Percentiles rank a stretch among this genome's conserved stretches.
Evolutionary conservation across 2,797 vertebrate genomes (phyloP).

Genomic region (Microctenopoma stevenorrisi): DNA sequence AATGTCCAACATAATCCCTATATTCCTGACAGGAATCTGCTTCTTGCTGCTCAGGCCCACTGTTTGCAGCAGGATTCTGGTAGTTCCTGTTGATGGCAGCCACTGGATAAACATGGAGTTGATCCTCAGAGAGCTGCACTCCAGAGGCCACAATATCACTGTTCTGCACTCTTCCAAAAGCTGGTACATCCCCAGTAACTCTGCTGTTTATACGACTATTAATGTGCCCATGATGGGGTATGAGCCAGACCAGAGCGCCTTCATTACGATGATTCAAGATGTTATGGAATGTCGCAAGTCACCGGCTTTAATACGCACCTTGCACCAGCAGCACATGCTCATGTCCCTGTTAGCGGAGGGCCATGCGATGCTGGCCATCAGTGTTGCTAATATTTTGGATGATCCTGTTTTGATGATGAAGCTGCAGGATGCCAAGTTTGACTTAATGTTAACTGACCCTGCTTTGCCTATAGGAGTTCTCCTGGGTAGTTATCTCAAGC

Average conservation of each 20-base stretch:
- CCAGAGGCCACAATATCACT: conserved; percentile 73
- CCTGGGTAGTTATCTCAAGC: conserved; percentile 69
- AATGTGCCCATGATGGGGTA: conserved; percentile 50
- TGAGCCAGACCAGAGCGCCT: conserved; percentile 24
- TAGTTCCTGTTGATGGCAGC: conserved; percentile 74
- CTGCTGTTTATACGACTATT: conserved; percentile 61
- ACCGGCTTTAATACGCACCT: conserved; percentile 36
- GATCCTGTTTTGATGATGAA: conserved; percentile 60
- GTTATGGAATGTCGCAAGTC: conserved; percentile 49
- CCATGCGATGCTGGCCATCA: conserved; percentile 34
- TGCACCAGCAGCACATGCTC: conserved; percentile 56
- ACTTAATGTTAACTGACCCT: conserved; percentile 78
- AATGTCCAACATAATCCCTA: conserved; percentile 24
- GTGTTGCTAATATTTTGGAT: conserved; percentile 54
- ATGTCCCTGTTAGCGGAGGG: conserved; percentile 13
- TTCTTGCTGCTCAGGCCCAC: conserved; percentile 30
- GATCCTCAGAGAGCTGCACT: conserved; percentile 70
- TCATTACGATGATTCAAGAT: conserved; percentile 32
- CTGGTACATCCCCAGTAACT: conserved; percentile 69
- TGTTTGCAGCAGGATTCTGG: conserved; percentile 71
- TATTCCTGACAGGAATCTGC: conserved; percentile 34
- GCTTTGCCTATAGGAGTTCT: conserved; percentile 55
- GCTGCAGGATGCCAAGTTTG: conserved; percentile 67
- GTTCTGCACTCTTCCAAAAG: conserved; percentile 68
- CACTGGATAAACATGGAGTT: conserved; percentile 81